Percentiles rank a stretch among this genome's conserved stretches.
Evolutionary conservation across 2,888 invertebrate species (phyloP).

Genomic region (Macaria notata): DNA sequence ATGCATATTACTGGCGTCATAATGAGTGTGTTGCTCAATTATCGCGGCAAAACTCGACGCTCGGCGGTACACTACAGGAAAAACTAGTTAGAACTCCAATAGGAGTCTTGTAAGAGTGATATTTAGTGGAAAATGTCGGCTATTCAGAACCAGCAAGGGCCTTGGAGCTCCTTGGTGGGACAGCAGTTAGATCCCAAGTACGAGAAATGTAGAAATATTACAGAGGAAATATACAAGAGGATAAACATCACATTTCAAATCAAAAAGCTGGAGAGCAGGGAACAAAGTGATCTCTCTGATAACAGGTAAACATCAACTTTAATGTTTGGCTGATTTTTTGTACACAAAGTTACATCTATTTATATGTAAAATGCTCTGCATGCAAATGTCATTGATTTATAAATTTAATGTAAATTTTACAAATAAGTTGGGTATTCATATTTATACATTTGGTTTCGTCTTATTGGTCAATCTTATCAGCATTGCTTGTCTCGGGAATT

Average conservation of each 20-base stretch:
- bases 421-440: no score
- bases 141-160: conserved; percentile 50
- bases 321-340: no score
- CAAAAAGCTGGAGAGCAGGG: conserved; percentile 61
- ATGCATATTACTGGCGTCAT: conserved; percentile 35
- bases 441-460: no score
- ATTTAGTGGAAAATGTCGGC: conserved; percentile 54
- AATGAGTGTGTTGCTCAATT: conserved; percentile 54
- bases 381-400: no score
- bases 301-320: conserved; percentile 50
- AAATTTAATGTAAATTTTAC: no score
- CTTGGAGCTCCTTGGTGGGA: conserved; percentile 52
- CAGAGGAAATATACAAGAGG: conserved; percentile 76
- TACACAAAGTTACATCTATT: no score
- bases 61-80: conserved; percentile 40
- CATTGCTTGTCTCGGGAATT: no score
- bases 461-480: no score
- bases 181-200: conserved; percentile 62
- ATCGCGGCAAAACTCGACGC: conserved; percentile 40
- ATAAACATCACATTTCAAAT: conserved; percentile 77
- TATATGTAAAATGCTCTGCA: no score
- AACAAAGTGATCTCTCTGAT: conserved; percentile 64
- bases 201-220: conserved; percentile 74
- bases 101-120: conserved; percentile 47
- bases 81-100: conserved; percentile 47